phyloP scores from a whole-genome alignment of 2,888 invertebrate genomes.

The Argyresthia albistria region DNA sequence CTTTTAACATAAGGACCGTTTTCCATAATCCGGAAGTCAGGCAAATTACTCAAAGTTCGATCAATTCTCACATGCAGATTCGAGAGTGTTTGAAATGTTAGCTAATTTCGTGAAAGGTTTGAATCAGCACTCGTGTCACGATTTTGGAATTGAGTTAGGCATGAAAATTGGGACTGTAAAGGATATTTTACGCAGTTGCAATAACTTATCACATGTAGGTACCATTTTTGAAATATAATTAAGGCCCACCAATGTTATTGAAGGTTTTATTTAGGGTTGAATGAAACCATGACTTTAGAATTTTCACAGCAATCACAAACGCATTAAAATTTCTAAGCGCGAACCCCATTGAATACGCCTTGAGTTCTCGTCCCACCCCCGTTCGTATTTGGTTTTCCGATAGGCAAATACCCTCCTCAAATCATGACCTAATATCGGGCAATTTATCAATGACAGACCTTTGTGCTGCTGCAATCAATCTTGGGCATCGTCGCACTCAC shows the following conservation, averaged over 20 bases:
- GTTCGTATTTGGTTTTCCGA: conserved; percentile 14
- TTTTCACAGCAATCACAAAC: no score
- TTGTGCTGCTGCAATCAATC: conserved; percentile 62
- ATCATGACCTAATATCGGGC: conserved; percentile 67
- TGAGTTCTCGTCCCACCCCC: no score
- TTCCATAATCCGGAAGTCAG: conserved; percentile 22
- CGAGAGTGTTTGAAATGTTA: conserved; percentile 24
- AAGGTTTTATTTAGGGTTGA: no score
- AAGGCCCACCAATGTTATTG: no score
- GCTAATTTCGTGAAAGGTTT: conserved; percentile 17
- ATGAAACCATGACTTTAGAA: no score
- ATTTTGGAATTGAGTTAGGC: not conserved
- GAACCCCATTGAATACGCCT: no score
- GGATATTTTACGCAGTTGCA: not conserved
- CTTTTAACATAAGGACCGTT: conserved; percentile 22
- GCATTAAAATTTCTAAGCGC: no score
- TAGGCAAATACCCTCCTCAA: conserved; percentile 62
- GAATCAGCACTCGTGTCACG: not conserved
- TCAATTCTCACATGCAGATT: conserved; percentile 51
- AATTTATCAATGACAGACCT: conserved; percentile 69
- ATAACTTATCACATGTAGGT: no score
- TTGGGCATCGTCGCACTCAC: conserved; percentile 56
- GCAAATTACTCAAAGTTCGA: conserved; percentile 37
- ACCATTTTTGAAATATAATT: not conserved
- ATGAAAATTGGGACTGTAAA: not conserved